Evolutionary conservation across 2,113 vertebrate genomes (phyloP).

Genomic region (Salvelinus fontinalis): DNA sequence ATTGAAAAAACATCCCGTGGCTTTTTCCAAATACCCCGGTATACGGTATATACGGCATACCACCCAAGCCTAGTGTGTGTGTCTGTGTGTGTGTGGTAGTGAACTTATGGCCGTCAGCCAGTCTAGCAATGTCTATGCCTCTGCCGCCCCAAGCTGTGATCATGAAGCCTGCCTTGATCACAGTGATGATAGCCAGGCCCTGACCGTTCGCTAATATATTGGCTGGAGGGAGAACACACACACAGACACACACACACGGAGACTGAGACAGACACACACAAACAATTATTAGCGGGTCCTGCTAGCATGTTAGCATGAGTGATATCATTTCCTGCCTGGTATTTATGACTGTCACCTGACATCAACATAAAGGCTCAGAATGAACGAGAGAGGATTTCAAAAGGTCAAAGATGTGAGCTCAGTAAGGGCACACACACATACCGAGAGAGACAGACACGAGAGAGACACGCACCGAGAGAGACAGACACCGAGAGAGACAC

Average conservation of each 20-base stretch:
- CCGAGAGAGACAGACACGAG: neutral
- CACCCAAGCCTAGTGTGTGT: neutral
- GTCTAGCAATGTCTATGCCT: constrained; percentile 88
- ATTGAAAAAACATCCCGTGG: too few relatives aligned
- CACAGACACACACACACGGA: neutral
- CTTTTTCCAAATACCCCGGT: too few relatives aligned
- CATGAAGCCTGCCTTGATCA: constrained; percentile 94
- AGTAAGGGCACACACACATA: neutral
- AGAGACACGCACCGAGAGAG: neutral
- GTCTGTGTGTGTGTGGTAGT: neutral
- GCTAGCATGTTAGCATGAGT: neutral
- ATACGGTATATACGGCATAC: too few relatives aligned
- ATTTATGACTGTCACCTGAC: neutral
- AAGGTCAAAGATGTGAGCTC: neutral
- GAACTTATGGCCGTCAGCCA: constrained; percentile 86
- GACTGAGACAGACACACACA: neutral
- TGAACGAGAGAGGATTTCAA: neutral
- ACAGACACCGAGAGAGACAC: neutral
- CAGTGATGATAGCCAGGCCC: constrained; percentile 91
- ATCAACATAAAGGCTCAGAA: neutral
- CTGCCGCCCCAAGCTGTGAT: constrained; percentile 93
- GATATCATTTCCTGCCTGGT: neutral
- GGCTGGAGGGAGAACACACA: constrained; percentile 65
- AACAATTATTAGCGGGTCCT: neutral
- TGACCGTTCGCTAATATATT: constrained; percentile 93